Percentiles rank a stretch among this genome's conserved stretches.
Conservation (phyloP, 2,797 vertebrate genomes). For the Sorex maritimensis region DNA sequence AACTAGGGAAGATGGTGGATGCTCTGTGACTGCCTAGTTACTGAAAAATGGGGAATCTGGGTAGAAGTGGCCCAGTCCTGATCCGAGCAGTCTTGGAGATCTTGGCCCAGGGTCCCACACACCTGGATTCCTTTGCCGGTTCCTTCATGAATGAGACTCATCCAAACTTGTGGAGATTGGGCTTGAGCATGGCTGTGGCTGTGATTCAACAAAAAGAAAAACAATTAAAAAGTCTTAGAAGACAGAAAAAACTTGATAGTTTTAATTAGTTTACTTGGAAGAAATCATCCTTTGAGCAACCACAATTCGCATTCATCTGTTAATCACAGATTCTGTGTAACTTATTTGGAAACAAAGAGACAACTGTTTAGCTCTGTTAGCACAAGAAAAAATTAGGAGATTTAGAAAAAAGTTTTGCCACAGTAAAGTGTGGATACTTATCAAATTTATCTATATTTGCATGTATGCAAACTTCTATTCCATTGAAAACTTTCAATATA, state of each 20-base stretch:
- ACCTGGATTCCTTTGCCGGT: too few species aligned
- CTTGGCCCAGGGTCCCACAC: too few species aligned
- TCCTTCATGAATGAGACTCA: too few species aligned
- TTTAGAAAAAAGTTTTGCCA: constrained; percentile 8
- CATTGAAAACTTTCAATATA: not conserved
- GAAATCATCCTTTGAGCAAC: not conserved
- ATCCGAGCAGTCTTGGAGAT: too few species aligned
- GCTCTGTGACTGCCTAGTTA: too few species aligned
- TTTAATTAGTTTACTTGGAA: constrained; percentile 18
- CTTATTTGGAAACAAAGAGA: constrained; percentile 31
- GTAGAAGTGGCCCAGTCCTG: too few species aligned
- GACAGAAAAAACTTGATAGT: not conserved
- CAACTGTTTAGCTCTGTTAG: not conserved
- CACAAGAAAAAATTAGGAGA: not conserved
- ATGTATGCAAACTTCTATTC: constrained; percentile 5
- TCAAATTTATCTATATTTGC: not conserved
- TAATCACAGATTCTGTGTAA: not conserved
- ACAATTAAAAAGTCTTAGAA: too few species aligned
- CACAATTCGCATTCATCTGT: not conserved
- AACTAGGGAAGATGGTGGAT: too few species aligned
- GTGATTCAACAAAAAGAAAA: too few species aligned
- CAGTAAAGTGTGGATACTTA: not conserved
- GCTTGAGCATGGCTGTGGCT: too few species aligned
- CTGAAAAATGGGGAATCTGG: too few species aligned
- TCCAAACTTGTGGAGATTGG: too few species aligned